Conservation (phyloP, 2,888 invertebrate species). For the Frankliniella intonsa region DNA sequence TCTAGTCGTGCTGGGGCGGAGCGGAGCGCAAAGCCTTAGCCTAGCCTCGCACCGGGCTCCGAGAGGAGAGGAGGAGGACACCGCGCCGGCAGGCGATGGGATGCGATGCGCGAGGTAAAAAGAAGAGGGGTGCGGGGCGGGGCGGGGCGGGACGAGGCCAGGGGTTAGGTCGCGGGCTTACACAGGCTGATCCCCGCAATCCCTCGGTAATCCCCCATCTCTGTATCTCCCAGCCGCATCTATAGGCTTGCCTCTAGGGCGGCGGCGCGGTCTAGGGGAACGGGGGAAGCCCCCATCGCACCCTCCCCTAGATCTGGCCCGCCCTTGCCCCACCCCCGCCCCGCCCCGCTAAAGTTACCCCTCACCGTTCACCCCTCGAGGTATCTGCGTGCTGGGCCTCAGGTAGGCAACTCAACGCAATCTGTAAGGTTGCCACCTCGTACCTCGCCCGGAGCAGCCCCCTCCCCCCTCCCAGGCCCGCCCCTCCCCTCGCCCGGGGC, state of each 20-base stretch:
- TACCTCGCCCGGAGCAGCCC: not conserved
- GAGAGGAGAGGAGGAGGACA: not conserved
- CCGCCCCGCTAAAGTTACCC: too few relatives aligned
- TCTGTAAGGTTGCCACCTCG: not conserved
- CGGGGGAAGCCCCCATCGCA: too few relatives aligned
- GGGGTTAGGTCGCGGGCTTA: not conserved
- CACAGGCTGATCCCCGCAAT: not conserved
- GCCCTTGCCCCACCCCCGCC: not conserved
- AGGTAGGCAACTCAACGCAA: not conserved
- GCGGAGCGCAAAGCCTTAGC: not conserved
- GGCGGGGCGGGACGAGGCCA: not conserved
- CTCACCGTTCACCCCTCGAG: too few relatives aligned
- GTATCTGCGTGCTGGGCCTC: not conserved
- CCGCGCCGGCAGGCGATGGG: not conserved
- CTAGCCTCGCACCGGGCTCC: not conserved
- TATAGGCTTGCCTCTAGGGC: not conserved
- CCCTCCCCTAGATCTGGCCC: not conserved
- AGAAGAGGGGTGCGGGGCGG: not conserved
- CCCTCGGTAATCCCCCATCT: slow-evolving; percentile 10
- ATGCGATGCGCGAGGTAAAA: not conserved
- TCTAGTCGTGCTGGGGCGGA: not conserved
- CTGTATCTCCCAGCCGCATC: slow-evolving; percentile 10
- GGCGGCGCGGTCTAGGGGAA: too few relatives aligned
- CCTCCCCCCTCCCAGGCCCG: not conserved
- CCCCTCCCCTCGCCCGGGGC: not conserved